Conservation (phyloP, 2,888 invertebrate genomes). For the Limnephilus rhombicus region DNA sequence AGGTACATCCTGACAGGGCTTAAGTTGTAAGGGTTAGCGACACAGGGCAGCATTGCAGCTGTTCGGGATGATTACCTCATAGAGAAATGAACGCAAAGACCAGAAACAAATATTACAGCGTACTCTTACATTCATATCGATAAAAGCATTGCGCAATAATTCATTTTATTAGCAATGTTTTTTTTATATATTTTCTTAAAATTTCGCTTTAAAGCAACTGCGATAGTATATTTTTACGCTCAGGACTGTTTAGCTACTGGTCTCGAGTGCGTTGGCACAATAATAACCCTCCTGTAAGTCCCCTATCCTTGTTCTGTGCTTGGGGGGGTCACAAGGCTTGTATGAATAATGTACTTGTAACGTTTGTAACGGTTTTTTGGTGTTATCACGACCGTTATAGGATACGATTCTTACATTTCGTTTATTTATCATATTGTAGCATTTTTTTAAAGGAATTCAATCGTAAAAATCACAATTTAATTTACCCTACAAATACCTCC, state of each 20-base stretch:
- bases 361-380: constrained; percentile 59
- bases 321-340: constrained; percentile 33
- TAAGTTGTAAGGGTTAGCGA: constrained; percentile 63
- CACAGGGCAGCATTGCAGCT: constrained; percentile 61
- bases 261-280: constrained; percentile 54
- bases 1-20: constrained; percentile 24
- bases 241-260: neutral
- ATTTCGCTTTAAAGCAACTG: neutral
- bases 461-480: neutral
- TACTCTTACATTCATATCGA: neutral
- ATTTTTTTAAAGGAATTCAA: neutral
- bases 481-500: neutral
- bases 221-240: neutral
- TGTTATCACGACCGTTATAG: constrained; percentile 59
- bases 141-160: neutral
- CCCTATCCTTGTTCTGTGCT: constrained; percentile 44
- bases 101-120: neutral
- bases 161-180: neutral
- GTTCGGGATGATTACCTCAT: constrained; percentile 62
- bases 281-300: constrained; percentile 58
- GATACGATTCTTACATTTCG: neutral
- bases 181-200: neutral
- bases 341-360: neutral
- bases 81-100: neutral
- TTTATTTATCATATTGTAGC: neutral